These are phyloP conservation scores for Agonopterix alstromeriana DNA, from an alignment of 2,888 invertebrate genomes.

Conservation along the genomic window DNA sequence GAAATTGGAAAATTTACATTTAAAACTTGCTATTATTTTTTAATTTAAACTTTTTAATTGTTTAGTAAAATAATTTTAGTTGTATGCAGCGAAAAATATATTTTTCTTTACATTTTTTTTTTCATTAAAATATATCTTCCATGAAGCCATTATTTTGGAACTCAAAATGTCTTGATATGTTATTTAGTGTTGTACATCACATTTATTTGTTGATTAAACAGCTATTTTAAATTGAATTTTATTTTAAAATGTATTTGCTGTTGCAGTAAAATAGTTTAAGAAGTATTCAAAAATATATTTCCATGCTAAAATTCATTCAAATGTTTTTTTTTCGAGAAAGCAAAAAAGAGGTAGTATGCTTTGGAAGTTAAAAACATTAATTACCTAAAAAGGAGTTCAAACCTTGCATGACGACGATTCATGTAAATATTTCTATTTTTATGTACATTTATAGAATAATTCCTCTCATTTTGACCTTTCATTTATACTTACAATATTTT, in stretches of 20 bases:
- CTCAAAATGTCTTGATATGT: slow-evolving; percentile 57
- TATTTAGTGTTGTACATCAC: slow-evolving; percentile 49
- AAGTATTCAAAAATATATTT: not conserved
- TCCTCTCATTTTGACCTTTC: slow-evolving; percentile 75
- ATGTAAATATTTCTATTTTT: slow-evolving; percentile 35
- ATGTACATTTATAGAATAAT: slow-evolving; percentile 70
- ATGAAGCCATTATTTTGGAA: slow-evolving; percentile 33
- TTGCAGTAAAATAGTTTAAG: slow-evolving; percentile 5
- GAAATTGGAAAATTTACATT: too few species aligned
- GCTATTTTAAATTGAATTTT: slow-evolving; percentile 10
- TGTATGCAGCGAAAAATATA: slow-evolving; percentile 36
- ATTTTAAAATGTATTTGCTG: slow-evolving; percentile 4
- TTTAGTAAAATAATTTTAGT: slow-evolving; percentile 27
- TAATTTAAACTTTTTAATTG: not conserved
- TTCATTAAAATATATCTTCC: slow-evolving; percentile 55
- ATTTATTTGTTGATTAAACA: slow-evolving; percentile 20
- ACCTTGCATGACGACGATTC: slow-evolving; percentile 40
- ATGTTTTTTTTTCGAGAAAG: slow-evolving; percentile 11
- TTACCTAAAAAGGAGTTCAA: slow-evolving; percentile 21
- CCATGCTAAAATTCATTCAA: slow-evolving; percentile 5
- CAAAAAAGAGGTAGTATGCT: slow-evolving; percentile 26
- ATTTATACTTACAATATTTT: slow-evolving; percentile 57
- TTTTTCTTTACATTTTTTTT: slow-evolving; percentile 21
- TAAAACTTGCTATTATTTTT: too few species aligned
- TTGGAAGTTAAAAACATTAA: slow-evolving; percentile 28